Evolutionary conservation across 2,797 vertebrate genomes (phyloP).

Genomic region (Picus viridis): DNA sequence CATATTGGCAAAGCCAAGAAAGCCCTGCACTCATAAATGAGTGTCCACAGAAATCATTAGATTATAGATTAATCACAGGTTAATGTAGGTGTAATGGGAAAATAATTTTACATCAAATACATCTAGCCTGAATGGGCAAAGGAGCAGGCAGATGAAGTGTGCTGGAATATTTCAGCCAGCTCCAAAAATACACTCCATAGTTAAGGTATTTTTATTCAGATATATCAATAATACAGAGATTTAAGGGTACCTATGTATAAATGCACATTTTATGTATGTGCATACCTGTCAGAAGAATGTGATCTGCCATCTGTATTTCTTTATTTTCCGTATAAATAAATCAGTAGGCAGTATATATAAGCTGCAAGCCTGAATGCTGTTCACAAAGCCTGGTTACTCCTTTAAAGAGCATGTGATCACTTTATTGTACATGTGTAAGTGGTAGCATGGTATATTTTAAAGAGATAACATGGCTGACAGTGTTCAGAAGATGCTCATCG

Average conservation of each 20-base stretch:
- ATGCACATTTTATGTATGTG: neutral
- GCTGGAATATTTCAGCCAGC: neutral
- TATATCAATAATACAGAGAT: neutral
- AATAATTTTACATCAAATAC: neutral
- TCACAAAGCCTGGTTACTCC: neutral
- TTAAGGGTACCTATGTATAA: neutral
- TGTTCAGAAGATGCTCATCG: conserved; percentile 14
- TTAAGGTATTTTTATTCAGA: neutral
- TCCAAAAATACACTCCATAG: neutral
- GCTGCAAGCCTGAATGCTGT: neutral
- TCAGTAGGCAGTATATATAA: neutral
- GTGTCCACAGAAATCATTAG: neutral
- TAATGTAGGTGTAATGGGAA: neutral
- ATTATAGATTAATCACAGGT: neutral
- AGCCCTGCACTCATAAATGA: neutral
- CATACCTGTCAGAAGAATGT: neutral
- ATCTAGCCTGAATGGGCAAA: neutral
- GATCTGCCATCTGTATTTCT: neutral
- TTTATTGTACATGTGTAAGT: conserved; percentile 7
- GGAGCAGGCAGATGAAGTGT: neutral
- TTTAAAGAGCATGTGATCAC: neutral
- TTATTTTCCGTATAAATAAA: conserved; percentile 26
- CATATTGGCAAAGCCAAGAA: neutral
- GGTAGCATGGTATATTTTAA: conserved; percentile 28
- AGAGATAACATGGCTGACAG: conserved; percentile 25